Conservation (phyloP, 1,140 invertebrate species). For the Diprion similis region DNA sequence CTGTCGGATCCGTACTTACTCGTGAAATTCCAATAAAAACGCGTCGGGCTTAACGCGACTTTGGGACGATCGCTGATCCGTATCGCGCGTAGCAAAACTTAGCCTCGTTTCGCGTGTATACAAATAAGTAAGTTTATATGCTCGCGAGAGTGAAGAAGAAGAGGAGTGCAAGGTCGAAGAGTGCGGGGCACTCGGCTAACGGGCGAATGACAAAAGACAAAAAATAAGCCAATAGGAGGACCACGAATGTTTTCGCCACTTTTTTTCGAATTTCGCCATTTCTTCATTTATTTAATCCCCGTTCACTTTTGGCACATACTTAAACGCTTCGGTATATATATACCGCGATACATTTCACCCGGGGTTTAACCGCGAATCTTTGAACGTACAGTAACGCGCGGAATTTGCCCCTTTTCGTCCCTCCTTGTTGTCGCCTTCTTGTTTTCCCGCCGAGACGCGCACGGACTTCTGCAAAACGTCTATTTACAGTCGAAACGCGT, state of each 20-base stretch:
- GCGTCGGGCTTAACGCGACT: background rate
- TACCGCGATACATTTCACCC: background rate
- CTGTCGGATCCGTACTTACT: no score
- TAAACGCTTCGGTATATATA: no score
- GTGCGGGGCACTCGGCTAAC: background rate
- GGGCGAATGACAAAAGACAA: background rate
- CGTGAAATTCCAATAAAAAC: no score
- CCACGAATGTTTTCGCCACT: background rate
- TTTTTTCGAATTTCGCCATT: background rate
- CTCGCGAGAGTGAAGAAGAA: background rate
- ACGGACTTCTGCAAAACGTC: no score
- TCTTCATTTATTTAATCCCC: background rate
- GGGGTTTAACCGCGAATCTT: background rate
- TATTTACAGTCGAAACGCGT: no score
- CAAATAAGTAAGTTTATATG: background rate
- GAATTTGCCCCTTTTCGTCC: no score
- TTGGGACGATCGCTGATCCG: background rate
- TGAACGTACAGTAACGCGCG: no score
- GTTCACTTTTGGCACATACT: no score
- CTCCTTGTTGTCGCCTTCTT: no score
- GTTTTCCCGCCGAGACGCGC: no score
- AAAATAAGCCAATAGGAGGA: no score
- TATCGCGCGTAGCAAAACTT: background rate
- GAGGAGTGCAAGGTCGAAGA: background rate
- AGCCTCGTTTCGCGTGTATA: conserved; percentile 2